Evolutionary conservation across 2,888 invertebrate genomes (phyloP), one percentile per base, ranked within the genome.

Genomic region (Trilocha varians): DNA sequence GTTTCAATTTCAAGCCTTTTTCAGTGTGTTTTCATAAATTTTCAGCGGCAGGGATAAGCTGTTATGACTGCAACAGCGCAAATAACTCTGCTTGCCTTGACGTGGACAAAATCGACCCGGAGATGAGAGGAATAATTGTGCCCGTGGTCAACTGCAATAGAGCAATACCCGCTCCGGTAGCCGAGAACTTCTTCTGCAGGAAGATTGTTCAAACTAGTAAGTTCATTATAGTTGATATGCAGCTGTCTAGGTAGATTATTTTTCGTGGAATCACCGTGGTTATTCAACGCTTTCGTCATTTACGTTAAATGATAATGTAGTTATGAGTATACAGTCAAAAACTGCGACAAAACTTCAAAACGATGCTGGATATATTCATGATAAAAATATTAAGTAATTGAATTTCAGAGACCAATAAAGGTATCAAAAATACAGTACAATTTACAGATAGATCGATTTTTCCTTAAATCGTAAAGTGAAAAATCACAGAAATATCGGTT

Each of bases 21-120:
- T n/a, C n/a, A n/a, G n/a, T n/a, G n/a, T n/a, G n/a, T n/a, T n/a
- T n/a, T n/a, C n/a, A n/a, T n/a, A n/a, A n/a, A n/a, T n/a, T 66
- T 64, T 5, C 75, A 90, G 90, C 76, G 11, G 55, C 74, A 32
- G 78, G 79, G 25, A 87, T 91, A 42, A 74, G 85, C 51, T 94
- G 94, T 56, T 93, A 89, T 74, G 91, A 92, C 63, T 94, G 94
- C 76, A 93, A 92, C 70, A 93, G 93, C 15, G 88, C 87, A 14
- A 87, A 89, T 55, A 88, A 93, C 68, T 86, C 88, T 6, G 90
- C 89, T 34, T 94, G 94, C 59, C 72, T 77, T 1, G 87, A 87
- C 44, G 69, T 91, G 46, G 79, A 86, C 44, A 65, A 70, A 42
- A 65, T 66, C 14, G 71, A 78, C 3, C 87, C 89, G 11, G 82